These are phyloP conservation scores for Acrocephalus scirpaceus DNA, from an alignment of 2,797 vertebrate genomes.

Conservation along the genomic window DNA sequence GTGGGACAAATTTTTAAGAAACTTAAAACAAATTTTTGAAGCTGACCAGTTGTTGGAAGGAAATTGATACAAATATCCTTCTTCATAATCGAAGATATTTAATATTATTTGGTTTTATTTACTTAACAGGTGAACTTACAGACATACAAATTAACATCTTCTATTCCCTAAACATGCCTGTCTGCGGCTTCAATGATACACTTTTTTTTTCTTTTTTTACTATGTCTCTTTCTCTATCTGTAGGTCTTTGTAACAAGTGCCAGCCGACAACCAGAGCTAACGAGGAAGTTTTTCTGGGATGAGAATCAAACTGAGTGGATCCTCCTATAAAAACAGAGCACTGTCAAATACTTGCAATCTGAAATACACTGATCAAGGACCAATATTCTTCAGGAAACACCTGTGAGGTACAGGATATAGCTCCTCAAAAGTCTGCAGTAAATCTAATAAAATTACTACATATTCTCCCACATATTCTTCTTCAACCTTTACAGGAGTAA, in stretches of 20 bases:
- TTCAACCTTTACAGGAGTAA: background rate
- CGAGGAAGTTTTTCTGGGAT: background rate
- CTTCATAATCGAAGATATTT: background rate
- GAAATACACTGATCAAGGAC: background rate
- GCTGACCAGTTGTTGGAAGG: background rate
- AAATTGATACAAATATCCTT: background rate
- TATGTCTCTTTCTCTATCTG: background rate
- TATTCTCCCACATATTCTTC: background rate
- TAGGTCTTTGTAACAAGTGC: background rate
- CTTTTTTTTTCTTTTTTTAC: background rate
- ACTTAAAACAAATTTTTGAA: background rate
- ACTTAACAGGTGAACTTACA: background rate
- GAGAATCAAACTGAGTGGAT: background rate
- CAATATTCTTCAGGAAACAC: background rate
- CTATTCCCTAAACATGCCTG: background rate
- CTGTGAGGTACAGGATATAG: background rate
- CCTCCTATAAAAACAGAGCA: background rate
- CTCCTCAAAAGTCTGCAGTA: background rate
- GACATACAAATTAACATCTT: background rate
- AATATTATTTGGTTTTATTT: background rate
- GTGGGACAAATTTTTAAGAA: background rate
- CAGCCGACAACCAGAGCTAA: background rate
- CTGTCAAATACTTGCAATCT: background rate
- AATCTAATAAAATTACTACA: background rate
- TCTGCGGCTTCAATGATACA: background rate